phyloP scores from a whole-genome alignment of 2,888 invertebrate species.

The Xestia c-nigrum region DNA sequence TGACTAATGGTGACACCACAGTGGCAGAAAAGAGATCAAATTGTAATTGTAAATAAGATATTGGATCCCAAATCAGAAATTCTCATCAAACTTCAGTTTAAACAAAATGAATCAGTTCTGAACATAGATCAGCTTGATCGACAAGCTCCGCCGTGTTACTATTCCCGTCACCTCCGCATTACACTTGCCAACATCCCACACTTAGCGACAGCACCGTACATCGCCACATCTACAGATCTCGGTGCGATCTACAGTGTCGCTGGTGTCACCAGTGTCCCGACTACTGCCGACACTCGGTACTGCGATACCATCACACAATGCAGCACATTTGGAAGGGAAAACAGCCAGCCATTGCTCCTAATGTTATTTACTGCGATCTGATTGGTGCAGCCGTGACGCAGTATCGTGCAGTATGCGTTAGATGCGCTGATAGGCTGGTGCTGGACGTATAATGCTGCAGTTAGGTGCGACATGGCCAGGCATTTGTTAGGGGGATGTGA shows the following conservation, averaged over 20 bases:
- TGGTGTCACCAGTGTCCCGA: conserved; percentile 24
- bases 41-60: too few relatives aligned
- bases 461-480: conserved; percentile 42
- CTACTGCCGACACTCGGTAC: conserved; percentile 4
- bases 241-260: conserved; percentile 30
- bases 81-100: background rate
- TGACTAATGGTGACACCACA: background rate
- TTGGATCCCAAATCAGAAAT: background rate
- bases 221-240: conserved; percentile 42
- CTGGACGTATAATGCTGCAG: conserved; percentile 44
- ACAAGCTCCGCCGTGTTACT: conserved; percentile 12
- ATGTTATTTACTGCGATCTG: conserved; percentile 65
- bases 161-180: conserved; percentile 37
- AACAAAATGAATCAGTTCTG: background rate
- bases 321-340: conserved; percentile 58
- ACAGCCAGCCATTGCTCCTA: conserved; percentile 52
- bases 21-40: background rate
- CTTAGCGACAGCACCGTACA: conserved; percentile 1
- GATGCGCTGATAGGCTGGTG: conserved; percentile 53
- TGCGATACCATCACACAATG: conserved; percentile 61
- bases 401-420: conserved; percentile 59
- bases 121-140: background rate
- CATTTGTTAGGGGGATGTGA: conserved; percentile 53
- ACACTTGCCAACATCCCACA: conserved; percentile 39
- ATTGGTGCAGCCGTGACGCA: conserved; percentile 52